Conservation (phyloP, 2,797 vertebrate species). For the Enteromius unitaeniatus region DNA sequence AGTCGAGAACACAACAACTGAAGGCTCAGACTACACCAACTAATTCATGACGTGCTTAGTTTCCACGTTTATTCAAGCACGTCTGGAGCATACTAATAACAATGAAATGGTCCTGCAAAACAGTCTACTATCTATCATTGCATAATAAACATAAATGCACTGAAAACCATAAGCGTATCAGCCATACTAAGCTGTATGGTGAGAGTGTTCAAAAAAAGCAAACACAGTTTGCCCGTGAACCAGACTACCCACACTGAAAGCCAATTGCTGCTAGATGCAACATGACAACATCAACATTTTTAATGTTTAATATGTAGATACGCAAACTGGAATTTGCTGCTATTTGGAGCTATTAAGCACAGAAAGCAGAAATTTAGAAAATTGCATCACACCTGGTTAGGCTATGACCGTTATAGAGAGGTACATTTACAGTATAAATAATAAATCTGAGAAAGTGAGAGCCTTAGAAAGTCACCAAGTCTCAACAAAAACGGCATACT, state of each 20-base stretch:
- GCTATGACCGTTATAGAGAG: neutral
- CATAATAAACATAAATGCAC: neutral
- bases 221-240: neutral
- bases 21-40: constrained; percentile 58
- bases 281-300: neutral
- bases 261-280: neutral
- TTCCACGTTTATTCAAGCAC: constrained; percentile 23
- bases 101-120: neutral
- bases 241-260: neutral
- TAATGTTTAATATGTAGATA: neutral
- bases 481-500: neutral
- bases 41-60: constrained; percentile 66
- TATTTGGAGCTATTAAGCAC: neutral
- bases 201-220: neutral
- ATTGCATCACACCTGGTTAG: neutral
- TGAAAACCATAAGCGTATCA: neutral
- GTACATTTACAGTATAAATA: neutral
- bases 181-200: neutral
- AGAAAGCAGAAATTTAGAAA: neutral
- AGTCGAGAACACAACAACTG: constrained; percentile 53
- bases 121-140: neutral
- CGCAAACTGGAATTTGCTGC: neutral
- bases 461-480: neutral
- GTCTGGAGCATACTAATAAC: neutral
- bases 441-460: neutral